Evolutionary conservation across 1,140 invertebrate genomes (phyloP), one percentile per base, ranked within the genome.

Genomic region (Drosophila nasuta): DNA sequence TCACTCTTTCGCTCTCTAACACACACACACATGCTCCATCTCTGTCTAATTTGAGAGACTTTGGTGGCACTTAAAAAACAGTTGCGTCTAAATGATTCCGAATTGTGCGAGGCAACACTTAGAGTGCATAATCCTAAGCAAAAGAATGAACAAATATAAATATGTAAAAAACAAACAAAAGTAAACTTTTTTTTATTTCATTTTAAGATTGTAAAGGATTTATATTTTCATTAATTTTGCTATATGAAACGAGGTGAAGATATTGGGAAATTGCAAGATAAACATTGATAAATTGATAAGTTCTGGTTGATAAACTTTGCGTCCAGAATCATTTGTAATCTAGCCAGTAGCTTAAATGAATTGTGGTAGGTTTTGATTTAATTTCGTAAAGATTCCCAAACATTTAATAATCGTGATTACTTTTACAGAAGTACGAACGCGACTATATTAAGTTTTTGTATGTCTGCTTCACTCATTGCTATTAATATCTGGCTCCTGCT

Each of bases 41-140:
- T 30, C 35, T 60, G 10, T 73, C 35, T 15, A 17, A 58, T 38
- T 33, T 20, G 60, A 65, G 65, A 49, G 45, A 51, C n/a, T 69
- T 33, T 3, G 15, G 51, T 20, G 49, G 33, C 33, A 67, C 30
- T 58, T 58, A 28, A 38, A 41, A 41, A n/a, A 43, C 17, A 68
- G 30, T 41, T 59, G 33, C 56, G 25, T 62, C 41, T 33, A 20
- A 28, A 54, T 35, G 25, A 62, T 46, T 54, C 28, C 33, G 54
- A 41, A 63, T 63, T 52, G 35, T 46, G 35, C 8, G 45, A 58
- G 56, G 35, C 45, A 73, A 74, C 38, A 51, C 20, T 25, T 38
- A 38, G 35, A 49, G 63, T 60, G 48, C 65, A 74, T 68, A 74
- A 68, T 68, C 65, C 65, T 74, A 62, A 65, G 56, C 49, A 52